Evolutionary conservation across 2,113 vertebrate species (phyloP), one percentile per base, ranked within the genome.

Genomic region (Nesogale talazaci): DNA sequence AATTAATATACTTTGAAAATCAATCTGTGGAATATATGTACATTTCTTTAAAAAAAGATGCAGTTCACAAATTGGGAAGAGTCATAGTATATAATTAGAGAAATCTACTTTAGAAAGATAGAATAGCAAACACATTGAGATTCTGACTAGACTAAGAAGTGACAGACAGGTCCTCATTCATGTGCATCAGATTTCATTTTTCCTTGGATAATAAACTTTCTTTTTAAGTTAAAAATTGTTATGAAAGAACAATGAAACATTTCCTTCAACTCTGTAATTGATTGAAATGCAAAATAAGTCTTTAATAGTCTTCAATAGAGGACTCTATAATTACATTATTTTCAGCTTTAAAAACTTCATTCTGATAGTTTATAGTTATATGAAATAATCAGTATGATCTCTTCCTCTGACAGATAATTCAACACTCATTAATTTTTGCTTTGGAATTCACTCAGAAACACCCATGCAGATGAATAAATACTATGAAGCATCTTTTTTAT

Each of bases 341-440:
- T 95, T 95, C 80, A 92, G 87, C 63, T 87, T 96, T 89, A 89
- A 91, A 93, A 93, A 79, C 7, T 86, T 91, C 31, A 88, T 9
- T 91, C 80, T 89, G 67, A 78, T 86, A 83, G 70, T 82, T 96
- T 95, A 86, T 14, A 20, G 76, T 93, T 96, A 34, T 82, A 52
- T 89, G 81, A 65, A 89, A 91, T 84, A 79, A 81, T 95, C 80
- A 86, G 90, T 93, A 72, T 85, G 57, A 86, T 93, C 77, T 82
- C 93, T 46, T 86, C 16, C 74, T 90, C 57, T 95, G 94, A 95
- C 93, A 95, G 74, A 86, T 90, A 75, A 89, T 90, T 94, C 93
- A 92, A 92, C 38, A 90, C 70, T 96, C 79, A 95, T 95, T 95
- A 95, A 92, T 76, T 92, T 97, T 74, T 91, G n/a, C 81, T 92